phyloP scores from a whole-genome alignment of 2,888 invertebrate genomes.

The Plebejus argus region DNA sequence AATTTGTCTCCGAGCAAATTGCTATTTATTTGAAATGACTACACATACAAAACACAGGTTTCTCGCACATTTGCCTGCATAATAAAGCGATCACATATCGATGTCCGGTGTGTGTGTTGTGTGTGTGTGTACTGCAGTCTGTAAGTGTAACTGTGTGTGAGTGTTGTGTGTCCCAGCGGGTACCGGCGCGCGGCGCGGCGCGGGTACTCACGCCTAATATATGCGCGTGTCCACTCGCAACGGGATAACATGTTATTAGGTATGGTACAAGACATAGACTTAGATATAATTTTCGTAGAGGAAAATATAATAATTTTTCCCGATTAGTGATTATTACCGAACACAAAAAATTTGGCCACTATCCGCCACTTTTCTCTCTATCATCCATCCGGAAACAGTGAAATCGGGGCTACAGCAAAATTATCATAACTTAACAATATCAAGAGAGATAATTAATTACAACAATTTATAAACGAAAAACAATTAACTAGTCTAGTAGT shows the following conservation, averaged over 20 bases:
- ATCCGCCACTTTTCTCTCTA: too few species aligned
- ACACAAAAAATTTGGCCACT: too few species aligned
- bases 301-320: neutral
- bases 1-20: neutral
- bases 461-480: too few species aligned
- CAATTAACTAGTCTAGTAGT: too few species aligned
- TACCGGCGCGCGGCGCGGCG: conserved; percentile 1
- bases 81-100: conserved; percentile 22
- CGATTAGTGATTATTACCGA: too few species aligned
- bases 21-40: neutral
- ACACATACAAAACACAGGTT: conserved; percentile 7
- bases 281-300: neutral
- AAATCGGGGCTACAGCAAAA: too few species aligned
- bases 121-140: neutral
- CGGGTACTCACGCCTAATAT: conserved; percentile 15
- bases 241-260: conserved; percentile 23
- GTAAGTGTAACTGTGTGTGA: neutral
- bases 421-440: too few species aligned
- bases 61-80: conserved; percentile 6
- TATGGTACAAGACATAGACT: neutral
- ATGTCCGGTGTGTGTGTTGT: neutral
- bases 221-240: conserved; percentile 24
- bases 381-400: too few species aligned
- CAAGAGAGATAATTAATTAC: too few species aligned
- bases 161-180: conserved; percentile 9